Base-by-base conservation (phyloP, 2,113 vertebrate species). In the Xiphophorus maculatus region DNA sequence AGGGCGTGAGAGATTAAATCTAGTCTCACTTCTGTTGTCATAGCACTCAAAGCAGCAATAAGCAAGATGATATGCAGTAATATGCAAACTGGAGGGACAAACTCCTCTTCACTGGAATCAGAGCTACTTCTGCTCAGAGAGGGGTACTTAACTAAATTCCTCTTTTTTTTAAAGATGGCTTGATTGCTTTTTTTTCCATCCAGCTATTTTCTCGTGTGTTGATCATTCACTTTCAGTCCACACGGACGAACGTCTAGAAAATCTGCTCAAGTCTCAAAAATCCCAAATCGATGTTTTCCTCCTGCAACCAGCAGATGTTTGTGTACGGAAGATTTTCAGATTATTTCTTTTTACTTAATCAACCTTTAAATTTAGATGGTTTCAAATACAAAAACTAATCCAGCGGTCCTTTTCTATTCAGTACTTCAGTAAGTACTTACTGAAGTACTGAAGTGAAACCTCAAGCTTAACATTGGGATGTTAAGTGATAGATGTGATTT, bases 1-100 rank as follows among this genome's bases (percentile, higher is more conserved):
- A 40, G 64, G 75, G 76, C 77, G 80, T 79, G 67, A 79, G 68
- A 90, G 85, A 90, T 87, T 80, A 87, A 82, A 90, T 88, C 81
- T 82, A 42, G 77, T 81, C 88, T 85, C 83, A 88, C 84, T 88
- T 84, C 81, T 90, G 83, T 90, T 89, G 87, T 88, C 85, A 86
- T 76, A 82, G 85, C 76, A 86, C 89, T 91, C 79, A 44, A 82
- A 85, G 81, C 79, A 83, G 89, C 87, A 89, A 83, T 88, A 81
- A 85, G 89, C 69, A 73, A 88, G 84, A 92, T 84, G 90, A 88
- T 86, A 85, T 75, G 80, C 82, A 58, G 67, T 84, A 89, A 89
- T 88, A 78, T 84, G 73, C 79, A 69, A 71, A 84, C 80, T 22
- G 79, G 76, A 81, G 88, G 84, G 80, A 84, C 58, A 42, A 66